Evolutionary conservation across 2,113 vertebrate species (phyloP), one percentile per base, ranked within the genome.

Genomic region (Gobius niger): DNA sequence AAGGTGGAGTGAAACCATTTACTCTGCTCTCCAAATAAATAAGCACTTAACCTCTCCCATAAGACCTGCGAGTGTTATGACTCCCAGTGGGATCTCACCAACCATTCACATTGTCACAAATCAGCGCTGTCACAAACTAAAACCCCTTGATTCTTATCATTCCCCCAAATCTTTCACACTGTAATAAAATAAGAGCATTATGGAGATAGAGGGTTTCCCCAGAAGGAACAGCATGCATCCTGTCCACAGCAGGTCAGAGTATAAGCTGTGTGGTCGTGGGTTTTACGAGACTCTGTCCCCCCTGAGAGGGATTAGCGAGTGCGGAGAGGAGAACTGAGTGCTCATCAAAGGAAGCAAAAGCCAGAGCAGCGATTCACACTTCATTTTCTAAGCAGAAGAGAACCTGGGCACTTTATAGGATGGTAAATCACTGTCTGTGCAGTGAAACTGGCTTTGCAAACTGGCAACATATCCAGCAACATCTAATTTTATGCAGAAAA

Each of bases 21-120:
- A 87, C 90, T 85, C 76, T 2, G 6, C 74, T 86, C 82, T 89
- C 67, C 84, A 91, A 89, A 90, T 91, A 91, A 91, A 90, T 89
- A 90, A 85, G 87, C 88, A 90, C 90, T 91, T 91, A 90, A 91
- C 88, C 88, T 88, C 85, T 89, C 81, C 77, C 83, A 81, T 77
- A 80, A 71, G 86, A 83, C 85, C 59, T 73, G 80, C 7, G n/a
- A 84, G 75, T 83, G 82, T 78, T 34, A 75, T 70, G 61, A 77
- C 75, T 82, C 78, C 85, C 82, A 69, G 62, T 63, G 72, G 77
- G 64, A 77, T 69, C 11, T 77, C 65, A 59, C 68, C 88, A 88
- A 82, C 51, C 18, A 24, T 24, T 86, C 56, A 57, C 60, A 68
- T 81, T 15, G 77, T 86, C 87, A 89, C 86, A 89, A 89, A 91